These are phyloP conservation scores for Perizoma affinitatum DNA, from an alignment of 2,888 invertebrate species.

Conservation along the genomic window DNA sequence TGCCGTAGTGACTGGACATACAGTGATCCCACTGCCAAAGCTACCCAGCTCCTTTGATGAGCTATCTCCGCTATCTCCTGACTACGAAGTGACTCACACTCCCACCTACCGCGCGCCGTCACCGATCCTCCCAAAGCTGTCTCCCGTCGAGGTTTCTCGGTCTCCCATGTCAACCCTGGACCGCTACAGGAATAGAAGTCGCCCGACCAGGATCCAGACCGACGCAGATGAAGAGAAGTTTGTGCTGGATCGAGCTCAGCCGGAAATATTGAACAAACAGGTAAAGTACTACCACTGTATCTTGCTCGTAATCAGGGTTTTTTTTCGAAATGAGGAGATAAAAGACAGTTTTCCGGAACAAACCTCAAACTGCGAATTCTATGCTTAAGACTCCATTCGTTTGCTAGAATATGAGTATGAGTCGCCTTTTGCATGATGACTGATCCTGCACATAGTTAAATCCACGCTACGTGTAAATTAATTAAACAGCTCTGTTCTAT, in stretches of 20 bases:
- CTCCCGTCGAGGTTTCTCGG: slow-evolving; percentile 48
- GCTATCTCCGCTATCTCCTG: slow-evolving; percentile 62
- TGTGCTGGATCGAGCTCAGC: slow-evolving; percentile 87
- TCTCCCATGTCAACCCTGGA: slow-evolving; percentile 79
- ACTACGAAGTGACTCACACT: slow-evolving; percentile 59
- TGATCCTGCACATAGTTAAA: no score
- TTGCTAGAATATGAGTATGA: no score
- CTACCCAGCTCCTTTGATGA: slow-evolving; percentile 82
- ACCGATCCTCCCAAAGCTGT: slow-evolving; percentile 63
- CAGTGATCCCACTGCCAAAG: slow-evolving; percentile 86
- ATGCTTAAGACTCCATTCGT: no score
- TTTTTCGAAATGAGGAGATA: no score
- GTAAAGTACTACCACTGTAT: slow-evolving; percentile 31
- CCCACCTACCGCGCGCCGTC: slow-evolving; percentile 68
- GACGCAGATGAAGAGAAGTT: slow-evolving; percentile 86
- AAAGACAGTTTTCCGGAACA: no score
- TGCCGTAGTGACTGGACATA: slow-evolving; percentile 85
- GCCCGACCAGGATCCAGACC: slow-evolving; percentile 69
- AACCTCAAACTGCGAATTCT: no score
- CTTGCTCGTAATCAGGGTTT: no score
- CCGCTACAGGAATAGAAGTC: slow-evolving; percentile 71
- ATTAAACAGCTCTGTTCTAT: no score
- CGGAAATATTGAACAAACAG: slow-evolving; percentile 82
- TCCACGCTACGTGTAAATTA: no score
- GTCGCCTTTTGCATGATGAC: no score